phyloP scores from a whole-genome alignment of 53 echinoderm and acorn worm species.

The Arbacia lixula region DNA sequence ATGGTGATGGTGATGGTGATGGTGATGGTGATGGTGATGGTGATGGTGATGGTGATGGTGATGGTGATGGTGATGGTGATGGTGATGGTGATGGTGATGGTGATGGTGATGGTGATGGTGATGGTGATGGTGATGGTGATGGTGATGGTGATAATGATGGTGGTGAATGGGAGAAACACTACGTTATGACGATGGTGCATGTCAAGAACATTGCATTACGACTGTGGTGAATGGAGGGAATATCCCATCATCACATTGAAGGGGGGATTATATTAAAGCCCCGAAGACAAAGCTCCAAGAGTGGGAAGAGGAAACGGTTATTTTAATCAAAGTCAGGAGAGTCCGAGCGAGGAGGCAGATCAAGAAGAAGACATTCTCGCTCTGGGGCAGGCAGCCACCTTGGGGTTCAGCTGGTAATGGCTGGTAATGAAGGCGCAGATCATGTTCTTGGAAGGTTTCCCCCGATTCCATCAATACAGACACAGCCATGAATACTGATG shows the following conservation, averaged over 20 bases:
- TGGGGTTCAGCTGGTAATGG: too few species aligned
- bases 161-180: neutral
- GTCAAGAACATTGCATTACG: too few species aligned
- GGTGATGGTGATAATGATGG: neutral
- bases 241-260: too few species aligned
- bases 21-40: neutral
- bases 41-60: neutral
- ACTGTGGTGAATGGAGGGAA: too few species aligned
- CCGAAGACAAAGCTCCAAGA: too few species aligned
- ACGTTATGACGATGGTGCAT: too few species aligned
- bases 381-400: too few species aligned
- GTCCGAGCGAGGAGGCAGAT: too few species aligned
- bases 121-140: neutral
- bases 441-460: slow-evolving; percentile 29
- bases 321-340: too few species aligned
- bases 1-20: neutral
- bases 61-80: neutral
- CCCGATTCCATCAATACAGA: slow-evolving; percentile 40
- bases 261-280: too few species aligned
- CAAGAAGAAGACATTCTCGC: too few species aligned
- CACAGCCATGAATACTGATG: slow-evolving; percentile 38
- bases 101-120: neutral
- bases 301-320: too few species aligned
- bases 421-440: slow-evolving; percentile 22
- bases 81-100: neutral